Evolutionary conservation across 2,113 vertebrate genomes (phyloP).

Genomic region (Copsychus sechellarum): DNA sequence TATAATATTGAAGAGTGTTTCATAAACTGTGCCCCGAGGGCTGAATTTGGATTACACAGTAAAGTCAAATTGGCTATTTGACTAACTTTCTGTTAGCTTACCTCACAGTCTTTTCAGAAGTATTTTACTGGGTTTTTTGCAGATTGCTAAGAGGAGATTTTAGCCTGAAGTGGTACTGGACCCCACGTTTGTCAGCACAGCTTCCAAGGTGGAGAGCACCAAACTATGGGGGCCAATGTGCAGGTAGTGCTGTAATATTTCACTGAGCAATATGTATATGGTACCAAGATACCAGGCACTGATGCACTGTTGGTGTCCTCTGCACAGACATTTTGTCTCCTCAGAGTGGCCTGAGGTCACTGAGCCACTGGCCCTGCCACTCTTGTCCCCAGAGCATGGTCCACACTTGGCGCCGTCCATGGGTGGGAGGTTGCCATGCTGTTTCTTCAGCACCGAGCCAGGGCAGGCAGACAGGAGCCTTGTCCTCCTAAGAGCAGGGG

Average conservation of each 20-base stretch:
- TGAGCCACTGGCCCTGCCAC: background rate
- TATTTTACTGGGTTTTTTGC: background rate
- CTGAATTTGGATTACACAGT: background rate
- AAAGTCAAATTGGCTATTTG: background rate
- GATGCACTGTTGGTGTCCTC: rapidly evolving
- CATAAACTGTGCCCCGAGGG: background rate
- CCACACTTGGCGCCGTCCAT: rapidly evolving
- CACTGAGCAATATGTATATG: background rate
- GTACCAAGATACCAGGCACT: background rate
- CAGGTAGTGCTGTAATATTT: background rate
- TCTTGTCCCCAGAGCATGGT: background rate
- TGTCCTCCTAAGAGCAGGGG: background rate
- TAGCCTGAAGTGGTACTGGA: background rate
- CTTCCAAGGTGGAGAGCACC: background rate
- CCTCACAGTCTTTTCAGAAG: background rate
- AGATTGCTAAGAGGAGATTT: background rate
- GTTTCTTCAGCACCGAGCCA: background rate
- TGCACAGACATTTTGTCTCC: rapidly evolving
- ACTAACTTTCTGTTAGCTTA: background rate
- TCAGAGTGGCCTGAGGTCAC: background rate
- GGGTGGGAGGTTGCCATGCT: background rate
- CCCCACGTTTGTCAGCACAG: background rate
- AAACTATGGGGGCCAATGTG: rapidly evolving
- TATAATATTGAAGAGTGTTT: background rate
- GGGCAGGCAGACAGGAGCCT: background rate